Evolutionary conservation across 1,140 invertebrate species (phyloP), one percentile per base, ranked within the genome.

Genomic region (Ptiloglossa arizonensis): DNA sequence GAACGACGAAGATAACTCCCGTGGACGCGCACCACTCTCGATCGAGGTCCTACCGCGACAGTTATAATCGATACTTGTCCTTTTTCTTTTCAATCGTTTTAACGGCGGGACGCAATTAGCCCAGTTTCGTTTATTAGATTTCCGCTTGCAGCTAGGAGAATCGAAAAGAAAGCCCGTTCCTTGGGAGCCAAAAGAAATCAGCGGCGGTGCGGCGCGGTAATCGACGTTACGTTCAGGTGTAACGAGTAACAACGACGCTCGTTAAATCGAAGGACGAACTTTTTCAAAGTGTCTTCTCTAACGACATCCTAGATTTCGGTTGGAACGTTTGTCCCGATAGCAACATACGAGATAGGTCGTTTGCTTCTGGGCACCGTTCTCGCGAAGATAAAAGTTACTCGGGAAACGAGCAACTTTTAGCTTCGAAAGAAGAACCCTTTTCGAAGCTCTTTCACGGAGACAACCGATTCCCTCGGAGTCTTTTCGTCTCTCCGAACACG

Each of bases 41-140:
- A 59, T 41, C 66, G 15, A 13, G 15, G 38, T 19, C 11, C 13
- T 15, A 17, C 35, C 29, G 41, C 54, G 64, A 68, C 52, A 69
- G 54, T 57, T 48, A 48, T 48, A 59, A 75, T 52, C 73, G 54
- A 76, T 76, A 19, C 72, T 75, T 48, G 24, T 59, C 69, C 73
- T 67, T 76, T 69, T 76, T 69, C 54, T 76, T 50, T 50, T 69
- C 69, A 76, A 69, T 76, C 73, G 73, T 50, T 24, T 54, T 76
- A 76, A 76, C 60, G 54, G 63, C 44, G 19, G 41, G 32, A 29
- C 54, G 66, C 66, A 69, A 76, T 76, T 76, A 76, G 41, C 73
- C 73, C n/a, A 76, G 73, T 68, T 76, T 69, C 73, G 64, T 76
- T 76, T 69, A 76, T 76, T 69, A 69, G 64, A 50, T 76, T 69